Evolutionary conservation across 2,113 vertebrate genomes (phyloP).

Genomic region (Centrocercus urophasianus): DNA sequence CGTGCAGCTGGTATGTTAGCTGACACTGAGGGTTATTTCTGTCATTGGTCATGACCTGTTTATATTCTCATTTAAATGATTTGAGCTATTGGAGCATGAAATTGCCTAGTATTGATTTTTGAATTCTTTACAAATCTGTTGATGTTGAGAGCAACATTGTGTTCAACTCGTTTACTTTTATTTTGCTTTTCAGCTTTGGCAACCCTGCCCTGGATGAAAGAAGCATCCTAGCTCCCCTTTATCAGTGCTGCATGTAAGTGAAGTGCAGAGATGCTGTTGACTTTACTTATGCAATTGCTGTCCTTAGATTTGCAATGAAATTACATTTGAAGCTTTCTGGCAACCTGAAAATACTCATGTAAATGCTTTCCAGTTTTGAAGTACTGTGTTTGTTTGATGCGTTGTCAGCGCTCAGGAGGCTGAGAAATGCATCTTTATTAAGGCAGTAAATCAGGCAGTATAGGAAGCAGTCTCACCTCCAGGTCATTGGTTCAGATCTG

Average conservation of each 20-base stretch:
- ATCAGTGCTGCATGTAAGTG: conserved; percentile 99
- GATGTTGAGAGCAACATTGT: neutral
- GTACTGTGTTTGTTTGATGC: neutral
- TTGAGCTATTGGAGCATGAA: conserved; percentile 44
- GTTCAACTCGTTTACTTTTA: conserved; percentile 6
- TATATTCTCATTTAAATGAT: conserved; percentile 43
- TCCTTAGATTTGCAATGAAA: neutral
- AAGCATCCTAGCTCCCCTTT: conserved; percentile 97
- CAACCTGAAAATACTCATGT: neutral
- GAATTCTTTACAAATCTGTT: conserved; percentile 22
- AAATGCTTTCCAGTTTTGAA: neutral
- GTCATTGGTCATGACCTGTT: conserved; percentile 8
- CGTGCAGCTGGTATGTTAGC: neutral
- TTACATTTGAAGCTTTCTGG: neutral
- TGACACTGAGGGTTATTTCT: neutral
- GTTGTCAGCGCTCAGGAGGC: neutral
- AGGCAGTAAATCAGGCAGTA: neutral
- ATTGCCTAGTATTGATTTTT: conserved; percentile 31
- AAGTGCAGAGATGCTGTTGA: neutral
- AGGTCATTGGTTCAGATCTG: neutral
- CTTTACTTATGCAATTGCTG: neutral
- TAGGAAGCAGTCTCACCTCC: neutral
- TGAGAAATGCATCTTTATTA: neutral
- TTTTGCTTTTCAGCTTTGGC: conserved; percentile 89
- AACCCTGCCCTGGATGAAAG: conserved; percentile 94